These are phyloP conservation scores for Gonatopus flavifemur DNA, from an alignment of 1,140 invertebrate species.

Conservation along the genomic window DNA sequence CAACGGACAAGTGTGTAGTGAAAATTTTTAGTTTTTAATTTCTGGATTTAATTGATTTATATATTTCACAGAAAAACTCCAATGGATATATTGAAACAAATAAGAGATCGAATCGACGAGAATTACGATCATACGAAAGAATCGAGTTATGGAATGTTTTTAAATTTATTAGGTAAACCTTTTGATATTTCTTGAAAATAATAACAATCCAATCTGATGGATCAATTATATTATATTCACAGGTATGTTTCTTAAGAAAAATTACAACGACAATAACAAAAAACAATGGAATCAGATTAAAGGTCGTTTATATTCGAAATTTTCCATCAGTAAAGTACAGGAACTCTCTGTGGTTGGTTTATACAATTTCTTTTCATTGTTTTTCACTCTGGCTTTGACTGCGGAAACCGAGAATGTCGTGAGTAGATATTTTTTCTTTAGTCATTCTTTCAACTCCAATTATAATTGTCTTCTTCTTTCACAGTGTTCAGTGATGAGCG, in stretches of 20 bases:
- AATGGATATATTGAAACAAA: conserved; percentile 49
- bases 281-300: conserved; percentile 58
- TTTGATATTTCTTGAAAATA: not conserved
- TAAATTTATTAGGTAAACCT: conserved; percentile 49
- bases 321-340: conserved; percentile 52
- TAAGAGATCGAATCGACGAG: conserved; percentile 42
- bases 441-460: conserved; percentile 1
- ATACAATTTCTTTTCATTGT: conserved; percentile 55
- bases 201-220: not conserved
- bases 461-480: conserved; percentile 13
- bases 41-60: not conserved
- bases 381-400: conserved; percentile 54
- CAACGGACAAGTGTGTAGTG: conserved; percentile 48
- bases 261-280: conserved; percentile 32
- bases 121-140: conserved; percentile 39
- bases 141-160: conserved; percentile 55
- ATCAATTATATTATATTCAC: conserved; percentile 9
- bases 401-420: conserved; percentile 53
- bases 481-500: conserved; percentile 46
- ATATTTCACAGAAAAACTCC: conserved; percentile 45
- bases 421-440: conserved; percentile 23
- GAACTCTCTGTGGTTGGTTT: conserved; percentile 51
- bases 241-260: conserved; percentile 49
- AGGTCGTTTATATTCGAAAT: conserved; percentile 56
- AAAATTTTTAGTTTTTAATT: conserved; percentile 10